A percentile compares a stretch with the other conserved stretches of the same genome.
Evolutionary conservation across 2,888 invertebrate species (phyloP).

Genomic region (Phragmatobia fuliginosa): DNA sequence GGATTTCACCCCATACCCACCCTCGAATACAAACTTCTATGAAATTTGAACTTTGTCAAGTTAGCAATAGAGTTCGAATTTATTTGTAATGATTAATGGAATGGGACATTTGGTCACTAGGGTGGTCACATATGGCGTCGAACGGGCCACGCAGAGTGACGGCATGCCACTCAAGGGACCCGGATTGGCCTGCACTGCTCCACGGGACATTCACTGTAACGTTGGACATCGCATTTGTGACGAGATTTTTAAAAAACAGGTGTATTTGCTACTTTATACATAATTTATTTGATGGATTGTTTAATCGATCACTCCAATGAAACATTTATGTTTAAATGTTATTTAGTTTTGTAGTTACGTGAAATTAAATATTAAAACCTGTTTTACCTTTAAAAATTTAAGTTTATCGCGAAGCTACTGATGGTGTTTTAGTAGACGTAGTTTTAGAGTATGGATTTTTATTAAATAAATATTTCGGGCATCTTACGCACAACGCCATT

Average conservation of each 20-base stretch:
- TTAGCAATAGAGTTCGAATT: conserved; percentile 62
- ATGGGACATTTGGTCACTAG: conserved; percentile 63
- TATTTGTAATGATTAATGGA: conserved; percentile 49
- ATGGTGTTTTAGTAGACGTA: too few species aligned
- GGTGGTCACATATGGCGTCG: conserved; percentile 82
- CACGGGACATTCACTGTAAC: conserved; percentile 72
- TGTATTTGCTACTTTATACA: conserved; percentile 28
- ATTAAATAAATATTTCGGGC: too few species aligned
- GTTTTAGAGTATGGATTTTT: too few species aligned
- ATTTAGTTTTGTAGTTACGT: conserved; percentile 2
- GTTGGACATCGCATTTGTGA: conserved; percentile 64
- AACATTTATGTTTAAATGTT: conserved; percentile 6
- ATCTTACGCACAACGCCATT: too few species aligned
- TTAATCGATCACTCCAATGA: conserved; percentile 13
- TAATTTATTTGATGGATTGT: conserved; percentile 11
- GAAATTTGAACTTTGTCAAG: conserved; percentile 65
- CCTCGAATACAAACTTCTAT: conserved; percentile 54
- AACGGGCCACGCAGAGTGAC: conserved; percentile 83
- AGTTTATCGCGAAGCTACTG: not conserved
- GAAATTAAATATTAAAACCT: not conserved
- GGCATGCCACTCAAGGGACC: conserved; percentile 81
- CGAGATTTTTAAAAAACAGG: conserved; percentile 64
- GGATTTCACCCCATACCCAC: conserved; percentile 82
- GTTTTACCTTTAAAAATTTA: not conserved
- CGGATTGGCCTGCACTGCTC: conserved; percentile 78